Base-by-base conservation (phyloP, 2,797 vertebrate species). In the Gila robusta region DNA sequence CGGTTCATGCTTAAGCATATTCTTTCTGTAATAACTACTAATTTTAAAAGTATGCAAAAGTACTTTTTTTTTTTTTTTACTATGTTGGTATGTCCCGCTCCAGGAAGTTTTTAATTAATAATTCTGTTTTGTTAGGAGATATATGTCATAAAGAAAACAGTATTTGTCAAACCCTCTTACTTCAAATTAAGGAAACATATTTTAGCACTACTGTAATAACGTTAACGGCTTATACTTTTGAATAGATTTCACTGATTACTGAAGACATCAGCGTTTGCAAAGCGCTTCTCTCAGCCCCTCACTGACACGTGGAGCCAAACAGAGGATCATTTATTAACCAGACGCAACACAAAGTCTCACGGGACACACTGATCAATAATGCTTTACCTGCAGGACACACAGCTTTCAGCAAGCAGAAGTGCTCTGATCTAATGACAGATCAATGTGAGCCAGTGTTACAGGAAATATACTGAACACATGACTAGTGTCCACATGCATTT, bases 281-380 rank as follows among this genome's bases (percentile, higher is more conserved):
- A n/a, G 32, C 7, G 10, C 73, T 71, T 74, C 23, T 67, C 16
- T 52, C 35, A 41, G 26, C 19, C 73, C 9, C 12, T 78, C 19
- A 21, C 32, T 37, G 44, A 49, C 59, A 54, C 44, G 32, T 69
- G 32, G 67, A 88, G 89, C 69, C 62, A 77, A 74, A 86, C 4
- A 17, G 62, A 28, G 72, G 47, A 54, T 86, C 54, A 90, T 86
- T 78, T 85, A 90, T 91, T 81, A 28, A 81, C 89, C 72, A 41
- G 79, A 86, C 82, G 14, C 87, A 89, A 62, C 76, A 74, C n/a
- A 91, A 54, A 74, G 85, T 87, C 89, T 56, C 71, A 37, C 52
- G 16, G 49, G 71, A 88, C 86, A 88, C 78, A 32, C 82, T 21
- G 89, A 94, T 95, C 93, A 90, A 94, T 95, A 91, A 73, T 74